Conservation (phyloP, 1,140 invertebrate genomes). For the Leptonema lineaticorne region DNA sequence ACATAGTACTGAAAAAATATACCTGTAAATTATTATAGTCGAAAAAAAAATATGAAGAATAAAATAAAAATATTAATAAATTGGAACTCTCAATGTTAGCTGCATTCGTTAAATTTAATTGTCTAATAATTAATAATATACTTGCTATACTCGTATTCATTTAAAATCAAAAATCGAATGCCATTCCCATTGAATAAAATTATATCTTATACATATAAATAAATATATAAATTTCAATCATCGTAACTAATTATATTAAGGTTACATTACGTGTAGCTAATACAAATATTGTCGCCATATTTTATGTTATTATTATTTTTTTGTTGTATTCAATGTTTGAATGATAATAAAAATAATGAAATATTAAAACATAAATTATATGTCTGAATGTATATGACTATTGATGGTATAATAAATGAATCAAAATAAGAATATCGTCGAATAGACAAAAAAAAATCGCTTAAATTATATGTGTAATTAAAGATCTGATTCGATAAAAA, state of each 20-base stretch:
- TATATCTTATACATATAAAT: neutral
- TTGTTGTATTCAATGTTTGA: neutral
- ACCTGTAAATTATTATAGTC: neutral
- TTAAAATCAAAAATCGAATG: too few species aligned
- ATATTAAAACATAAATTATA: too few species aligned
- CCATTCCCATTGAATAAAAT: conserved; percentile 6
- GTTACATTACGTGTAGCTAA: neutral
- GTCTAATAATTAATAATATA: too few species aligned
- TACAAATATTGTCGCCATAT: conserved; percentile 7
- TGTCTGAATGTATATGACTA: too few species aligned
- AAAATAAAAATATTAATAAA: neutral
- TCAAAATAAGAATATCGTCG: neutral
- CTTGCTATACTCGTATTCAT: too few species aligned
- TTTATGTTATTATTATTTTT: too few species aligned
- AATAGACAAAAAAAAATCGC: conserved; percentile 11
- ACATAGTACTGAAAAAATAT: conserved; percentile 7
- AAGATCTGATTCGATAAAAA: conserved; percentile 7
- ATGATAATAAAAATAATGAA: neutral
- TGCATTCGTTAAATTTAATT: too few species aligned
- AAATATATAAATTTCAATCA: neutral
- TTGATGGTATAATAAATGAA: conserved; percentile 1
- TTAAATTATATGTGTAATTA: conserved; percentile 7
- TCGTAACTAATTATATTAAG: too few species aligned
- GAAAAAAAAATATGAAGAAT: neutral
- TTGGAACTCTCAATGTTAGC: neutral